Conservation (phyloP, 1,140 invertebrate genomes). For the Araneus ventricosus region DNA sequence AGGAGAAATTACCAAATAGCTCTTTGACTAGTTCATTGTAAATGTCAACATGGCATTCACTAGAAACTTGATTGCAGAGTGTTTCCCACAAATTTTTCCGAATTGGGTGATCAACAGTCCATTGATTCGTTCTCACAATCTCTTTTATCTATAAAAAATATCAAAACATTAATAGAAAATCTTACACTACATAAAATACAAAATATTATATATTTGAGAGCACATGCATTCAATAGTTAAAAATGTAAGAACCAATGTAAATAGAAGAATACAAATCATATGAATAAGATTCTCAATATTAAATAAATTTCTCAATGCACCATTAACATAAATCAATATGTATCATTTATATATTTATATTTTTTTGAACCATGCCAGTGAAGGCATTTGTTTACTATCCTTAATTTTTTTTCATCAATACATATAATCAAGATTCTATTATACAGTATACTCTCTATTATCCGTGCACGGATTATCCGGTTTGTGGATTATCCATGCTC, state of each 20-base stretch:
- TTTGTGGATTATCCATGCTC: too few relatives aligned
- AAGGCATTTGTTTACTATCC: too few relatives aligned
- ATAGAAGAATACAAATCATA: not conserved
- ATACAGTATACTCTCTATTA: too few relatives aligned
- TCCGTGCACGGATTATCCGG: too few relatives aligned
- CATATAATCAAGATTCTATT: too few relatives aligned
- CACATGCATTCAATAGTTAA: not conserved
- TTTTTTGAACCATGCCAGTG: too few relatives aligned
- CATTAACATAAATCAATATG: too few relatives aligned
- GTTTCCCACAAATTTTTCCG: constrained; percentile 91
- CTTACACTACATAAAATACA: not conserved
- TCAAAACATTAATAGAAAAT: not conserved
- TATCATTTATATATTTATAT: too few relatives aligned
- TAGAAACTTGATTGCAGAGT: constrained; percentile 90
- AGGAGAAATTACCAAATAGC: constrained; percentile 87
- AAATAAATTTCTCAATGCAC: too few relatives aligned
- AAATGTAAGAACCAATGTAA: not conserved
- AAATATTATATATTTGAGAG: not conserved
- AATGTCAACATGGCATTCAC: constrained; percentile 88
- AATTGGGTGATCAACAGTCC: constrained; percentile 81
- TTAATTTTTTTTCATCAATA: too few relatives aligned
- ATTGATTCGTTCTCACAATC: constrained; percentile 78
- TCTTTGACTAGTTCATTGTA: constrained; percentile 96
- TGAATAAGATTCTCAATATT: too few relatives aligned
- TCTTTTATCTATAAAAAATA: constrained; percentile 77